These are phyloP conservation scores for Narcine bancroftii DNA, from an alignment of 2,113 vertebrate species.

Conservation along the genomic window DNA sequence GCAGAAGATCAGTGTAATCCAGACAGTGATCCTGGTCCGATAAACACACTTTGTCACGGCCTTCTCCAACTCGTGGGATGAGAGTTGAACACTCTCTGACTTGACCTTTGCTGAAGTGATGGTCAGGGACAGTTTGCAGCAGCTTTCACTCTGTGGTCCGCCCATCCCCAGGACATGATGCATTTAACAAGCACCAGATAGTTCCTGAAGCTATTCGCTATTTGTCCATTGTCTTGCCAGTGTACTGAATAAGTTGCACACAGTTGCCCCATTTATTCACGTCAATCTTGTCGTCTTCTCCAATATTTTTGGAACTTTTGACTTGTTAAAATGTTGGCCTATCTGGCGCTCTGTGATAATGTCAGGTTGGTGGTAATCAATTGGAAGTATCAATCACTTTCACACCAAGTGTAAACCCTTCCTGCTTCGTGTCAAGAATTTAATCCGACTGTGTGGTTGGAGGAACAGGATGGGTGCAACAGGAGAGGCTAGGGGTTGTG, in stretches of 20 bases:
- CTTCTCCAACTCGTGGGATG: neutral
- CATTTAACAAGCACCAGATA: neutral
- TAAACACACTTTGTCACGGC: neutral
- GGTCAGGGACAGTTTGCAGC: neutral
- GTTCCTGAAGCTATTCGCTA: neutral
- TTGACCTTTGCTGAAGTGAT: neutral
- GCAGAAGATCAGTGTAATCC: neutral
- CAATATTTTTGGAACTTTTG: neutral
- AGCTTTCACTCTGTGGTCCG: neutral
- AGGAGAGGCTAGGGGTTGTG: no score
- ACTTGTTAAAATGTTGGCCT: neutral
- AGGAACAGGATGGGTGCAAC: no score
- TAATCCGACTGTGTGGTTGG: no score
- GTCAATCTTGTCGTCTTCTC: neutral
- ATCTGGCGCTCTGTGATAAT: neutral
- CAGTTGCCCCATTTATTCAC: neutral
- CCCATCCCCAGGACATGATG: neutral
- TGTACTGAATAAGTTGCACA: neutral
- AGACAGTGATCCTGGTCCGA: neutral
- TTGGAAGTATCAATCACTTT: no score
- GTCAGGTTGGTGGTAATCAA: neutral
- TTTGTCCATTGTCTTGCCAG: neutral
- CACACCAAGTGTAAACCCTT: no score
- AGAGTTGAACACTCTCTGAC: neutral
- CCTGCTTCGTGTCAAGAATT: no score